Evolutionary conservation across 2,888 invertebrate genomes (phyloP).

Genomic region (Mamestra brassicae): DNA sequence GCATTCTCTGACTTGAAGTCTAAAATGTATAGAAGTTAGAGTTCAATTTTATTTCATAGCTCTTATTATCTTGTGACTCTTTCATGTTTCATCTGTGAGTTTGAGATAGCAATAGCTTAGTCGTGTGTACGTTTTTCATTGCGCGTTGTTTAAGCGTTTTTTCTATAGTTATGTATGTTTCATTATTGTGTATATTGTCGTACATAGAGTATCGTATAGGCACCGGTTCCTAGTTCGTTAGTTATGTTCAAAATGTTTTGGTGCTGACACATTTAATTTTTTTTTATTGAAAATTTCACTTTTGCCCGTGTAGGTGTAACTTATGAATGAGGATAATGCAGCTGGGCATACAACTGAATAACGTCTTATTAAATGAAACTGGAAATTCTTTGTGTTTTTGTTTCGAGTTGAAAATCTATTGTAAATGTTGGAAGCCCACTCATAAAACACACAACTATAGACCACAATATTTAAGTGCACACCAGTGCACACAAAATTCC

Average conservation of each 20-base stretch:
- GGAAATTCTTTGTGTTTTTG: not conserved
- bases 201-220: constrained; percentile 59
- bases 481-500: constrained; percentile 14
- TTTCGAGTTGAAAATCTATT: not conserved
- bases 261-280: constrained; percentile 79
- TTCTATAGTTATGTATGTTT: constrained; percentile 18
- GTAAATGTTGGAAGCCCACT: not conserved
- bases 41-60: constrained; percentile 1
- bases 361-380: not conserved
- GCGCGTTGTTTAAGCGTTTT: not conserved
- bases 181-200: constrained; percentile 49
- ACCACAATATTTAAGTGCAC: not conserved
- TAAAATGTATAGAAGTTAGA: not conserved
- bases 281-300: constrained; percentile 64
- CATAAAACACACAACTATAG: not conserved
- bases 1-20: not conserved
- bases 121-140: not conserved
- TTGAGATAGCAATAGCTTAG: not conserved
- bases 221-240: constrained; percentile 81
- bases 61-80: not conserved
- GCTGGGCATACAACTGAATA: not conserved
- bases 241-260: constrained; percentile 71
- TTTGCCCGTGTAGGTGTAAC: constrained; percentile 46
- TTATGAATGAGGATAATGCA: not conserved
- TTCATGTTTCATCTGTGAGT: not conserved